Conservation (phyloP, 2,888 invertebrate genomes). For the Cyclophora albipunctata region DNA sequence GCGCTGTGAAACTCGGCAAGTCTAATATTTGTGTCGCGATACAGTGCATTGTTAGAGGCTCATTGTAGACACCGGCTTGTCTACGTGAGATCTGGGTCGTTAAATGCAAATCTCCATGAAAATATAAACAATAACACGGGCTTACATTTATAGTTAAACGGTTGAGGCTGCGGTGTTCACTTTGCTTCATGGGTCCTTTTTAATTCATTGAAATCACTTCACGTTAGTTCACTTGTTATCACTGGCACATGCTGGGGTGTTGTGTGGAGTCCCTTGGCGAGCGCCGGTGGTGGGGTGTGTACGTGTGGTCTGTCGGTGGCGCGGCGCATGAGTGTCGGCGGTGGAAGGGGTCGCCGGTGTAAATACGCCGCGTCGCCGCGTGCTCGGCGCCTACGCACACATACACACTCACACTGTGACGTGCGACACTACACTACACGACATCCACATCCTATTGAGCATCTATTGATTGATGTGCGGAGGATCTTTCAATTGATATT, state of each 20-base stretch:
- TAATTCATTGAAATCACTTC: slow-evolving; percentile 65
- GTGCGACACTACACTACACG: slow-evolving; percentile 3
- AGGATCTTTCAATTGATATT: no score
- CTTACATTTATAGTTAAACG: slow-evolving; percentile 67
- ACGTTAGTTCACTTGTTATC: slow-evolving; percentile 59
- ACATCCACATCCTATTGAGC: slow-evolving; percentile 24
- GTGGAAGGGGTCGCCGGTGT: slow-evolving; percentile 72
- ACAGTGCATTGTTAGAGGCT: slow-evolving; percentile 57
- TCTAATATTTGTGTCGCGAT: slow-evolving; percentile 64
- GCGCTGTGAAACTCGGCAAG: slow-evolving; percentile 59
- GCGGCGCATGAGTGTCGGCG: slow-evolving; percentile 70
- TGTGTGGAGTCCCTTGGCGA: slow-evolving; percentile 28
- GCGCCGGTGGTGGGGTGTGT: slow-evolving; percentile 44
- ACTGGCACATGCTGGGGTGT: slow-evolving; percentile 61
- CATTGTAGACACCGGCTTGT: slow-evolving; percentile 48
- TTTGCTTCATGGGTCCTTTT: slow-evolving; percentile 41
- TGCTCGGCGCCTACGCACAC: slow-evolving; percentile 60
- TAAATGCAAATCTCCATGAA: slow-evolving; percentile 15
- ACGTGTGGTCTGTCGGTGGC: slow-evolving; percentile 67
- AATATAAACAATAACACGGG: slow-evolving; percentile 45
- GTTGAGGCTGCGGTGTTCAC: slow-evolving; percentile 68
- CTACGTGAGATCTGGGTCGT: slow-evolving; percentile 71
- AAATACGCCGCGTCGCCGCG: slow-evolving; percentile 64
- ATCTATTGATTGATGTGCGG: slow-evolving; percentile 16
- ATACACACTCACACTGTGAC: slow-evolving; percentile 33